Evolutionary conservation across 1,140 invertebrate genomes (phyloP).

Genomic region (Apolygus lucorum): DNA sequence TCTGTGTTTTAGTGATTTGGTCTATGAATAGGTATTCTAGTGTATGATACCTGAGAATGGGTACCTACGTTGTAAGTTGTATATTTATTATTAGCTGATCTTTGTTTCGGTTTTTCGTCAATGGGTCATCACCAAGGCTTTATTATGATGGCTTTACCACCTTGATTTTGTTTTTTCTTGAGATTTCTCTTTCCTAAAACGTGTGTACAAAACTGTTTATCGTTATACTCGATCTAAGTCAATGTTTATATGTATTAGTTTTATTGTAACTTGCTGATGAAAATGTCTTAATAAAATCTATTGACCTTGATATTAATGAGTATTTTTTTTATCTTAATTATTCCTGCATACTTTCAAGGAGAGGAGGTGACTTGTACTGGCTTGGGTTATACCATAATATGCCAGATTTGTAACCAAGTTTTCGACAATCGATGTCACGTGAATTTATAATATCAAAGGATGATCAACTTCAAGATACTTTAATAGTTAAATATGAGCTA

Average conservation of each 20-base stretch:
- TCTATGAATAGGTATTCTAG: background rate
- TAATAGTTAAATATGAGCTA: too few relatives aligned
- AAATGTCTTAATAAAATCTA: background rate
- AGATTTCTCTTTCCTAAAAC: background rate
- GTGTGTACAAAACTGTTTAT: background rate
- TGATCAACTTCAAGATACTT: too few relatives aligned
- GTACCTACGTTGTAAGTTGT: background rate
- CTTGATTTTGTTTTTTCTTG: background rate
- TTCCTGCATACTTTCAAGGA: too few relatives aligned
- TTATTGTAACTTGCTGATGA: background rate
- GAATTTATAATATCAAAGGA: too few relatives aligned
- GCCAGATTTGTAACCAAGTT: too few relatives aligned
- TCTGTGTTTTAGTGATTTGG: background rate
- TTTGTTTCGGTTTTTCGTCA: background rate
- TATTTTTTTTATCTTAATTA: too few relatives aligned
- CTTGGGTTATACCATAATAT: too few relatives aligned
- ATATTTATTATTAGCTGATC: background rate
- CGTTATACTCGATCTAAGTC: background rate
- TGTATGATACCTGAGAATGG: background rate
- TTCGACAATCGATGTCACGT: too few relatives aligned
- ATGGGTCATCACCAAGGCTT: background rate
- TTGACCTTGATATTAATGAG: background rate
- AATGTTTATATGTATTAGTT: background rate
- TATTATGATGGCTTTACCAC: background rate
- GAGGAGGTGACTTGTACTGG: too few relatives aligned